Percentiles rank a stretch among this genome's conserved stretches.
Conservation (phyloP, 2,888 invertebrate genomes). For the Cataglyphis altisquamis region DNA sequence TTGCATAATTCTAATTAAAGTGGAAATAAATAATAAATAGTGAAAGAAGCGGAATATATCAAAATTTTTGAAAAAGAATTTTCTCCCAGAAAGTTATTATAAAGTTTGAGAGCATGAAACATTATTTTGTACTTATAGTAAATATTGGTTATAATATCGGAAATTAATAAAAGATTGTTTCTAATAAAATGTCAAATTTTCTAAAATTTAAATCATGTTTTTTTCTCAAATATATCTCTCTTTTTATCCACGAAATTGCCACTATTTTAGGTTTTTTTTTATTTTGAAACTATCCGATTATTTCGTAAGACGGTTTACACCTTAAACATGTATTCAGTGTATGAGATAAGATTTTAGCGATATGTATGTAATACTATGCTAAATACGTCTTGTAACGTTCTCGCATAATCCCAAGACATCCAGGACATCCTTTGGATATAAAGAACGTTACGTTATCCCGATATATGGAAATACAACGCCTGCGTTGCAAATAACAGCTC, state of each 20-base stretch:
- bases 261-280: constrained; percentile 11
- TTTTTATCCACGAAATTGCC: neutral
- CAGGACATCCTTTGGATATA: constrained; percentile 22
- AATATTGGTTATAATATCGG: neutral
- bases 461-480: neutral
- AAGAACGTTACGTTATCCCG: constrained; percentile 25
- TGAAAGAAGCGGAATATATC: neutral
- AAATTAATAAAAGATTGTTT: neutral
- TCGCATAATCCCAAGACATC: constrained; percentile 25
- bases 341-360: constrained; percentile 38
- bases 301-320: constrained; percentile 39
- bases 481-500: constrained; percentile 21
- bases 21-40: constrained; percentile 22
- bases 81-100: neutral
- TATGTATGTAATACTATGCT: constrained; percentile 53
- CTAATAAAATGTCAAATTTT: neutral
- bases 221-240: neutral
- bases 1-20: constrained; percentile 18
- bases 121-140: neutral
- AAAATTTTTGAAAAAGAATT: neutral
- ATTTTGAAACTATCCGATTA: constrained; percentile 31
- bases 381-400: constrained; percentile 38
- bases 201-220: neutral
- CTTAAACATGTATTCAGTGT: constrained; percentile 1
- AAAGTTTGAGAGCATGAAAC: neutral